Conservation (phyloP, 1,140 invertebrate species). For the Thaumatotibia leucotreta region DNA sequence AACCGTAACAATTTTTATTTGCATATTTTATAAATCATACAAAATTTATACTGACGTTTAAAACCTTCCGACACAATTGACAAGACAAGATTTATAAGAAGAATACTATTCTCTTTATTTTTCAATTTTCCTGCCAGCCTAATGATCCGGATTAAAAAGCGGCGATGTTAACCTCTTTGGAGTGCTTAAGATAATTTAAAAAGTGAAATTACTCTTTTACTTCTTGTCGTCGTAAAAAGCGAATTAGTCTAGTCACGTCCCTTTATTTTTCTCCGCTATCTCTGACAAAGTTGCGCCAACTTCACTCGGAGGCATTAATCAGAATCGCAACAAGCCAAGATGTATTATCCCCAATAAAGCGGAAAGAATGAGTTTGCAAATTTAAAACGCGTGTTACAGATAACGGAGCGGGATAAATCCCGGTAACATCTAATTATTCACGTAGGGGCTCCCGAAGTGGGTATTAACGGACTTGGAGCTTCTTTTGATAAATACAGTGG, state of each 20-base stretch:
- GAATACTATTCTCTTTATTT: constrained; percentile 39
- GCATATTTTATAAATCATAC: constrained; percentile 21
- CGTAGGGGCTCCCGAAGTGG: constrained; percentile 66
- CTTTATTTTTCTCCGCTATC: constrained; percentile 71
- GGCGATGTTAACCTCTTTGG: constrained; percentile 16
- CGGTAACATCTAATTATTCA: constrained; percentile 74
- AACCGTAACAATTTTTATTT: constrained; percentile 30
- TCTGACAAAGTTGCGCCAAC: constrained; percentile 64
- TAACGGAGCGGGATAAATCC: constrained; percentile 59
- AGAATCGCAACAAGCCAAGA: constrained; percentile 66
- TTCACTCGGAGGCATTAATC: constrained; percentile 70
- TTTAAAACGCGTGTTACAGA: constrained; percentile 72
- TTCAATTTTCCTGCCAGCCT: constrained; percentile 7
- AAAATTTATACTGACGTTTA: constrained; percentile 36
- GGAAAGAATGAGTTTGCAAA: constrained; percentile 73
- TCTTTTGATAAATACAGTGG: constrained; percentile 60
- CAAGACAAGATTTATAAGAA: constrained; percentile 53
- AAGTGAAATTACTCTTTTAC: constrained; percentile 39
- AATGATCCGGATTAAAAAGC: background rate
- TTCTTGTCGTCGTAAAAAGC: constrained; percentile 48
- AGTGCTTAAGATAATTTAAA: constrained; percentile 25
- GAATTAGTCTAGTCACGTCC: constrained; percentile 68
- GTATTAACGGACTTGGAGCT: constrained; percentile 60
- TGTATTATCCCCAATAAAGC: constrained; percentile 73
- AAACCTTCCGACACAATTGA: constrained; percentile 37